Conservation (phyloP, 2,113 vertebrate genomes). For the Gasterosteus aculeatus region DNA sequence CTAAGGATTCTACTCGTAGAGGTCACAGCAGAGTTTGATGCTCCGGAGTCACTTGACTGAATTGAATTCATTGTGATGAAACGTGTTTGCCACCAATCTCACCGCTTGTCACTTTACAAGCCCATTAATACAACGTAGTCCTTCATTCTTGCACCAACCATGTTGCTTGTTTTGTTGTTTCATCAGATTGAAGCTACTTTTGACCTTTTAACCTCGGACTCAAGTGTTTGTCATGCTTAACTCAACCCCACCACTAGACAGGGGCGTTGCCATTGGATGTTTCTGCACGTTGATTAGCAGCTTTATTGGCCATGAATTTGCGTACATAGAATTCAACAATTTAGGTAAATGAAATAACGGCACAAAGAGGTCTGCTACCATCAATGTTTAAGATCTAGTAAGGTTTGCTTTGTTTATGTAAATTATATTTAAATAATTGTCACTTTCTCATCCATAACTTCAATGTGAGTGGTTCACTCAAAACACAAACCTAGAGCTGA, state of each 20-base stretch:
- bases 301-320: no score
- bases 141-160: neutral
- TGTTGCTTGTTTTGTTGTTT: neutral
- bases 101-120: neutral
- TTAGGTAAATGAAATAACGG: no score
- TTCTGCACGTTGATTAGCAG: neutral
- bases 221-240: neutral
- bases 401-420: no score
- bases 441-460: slow-evolving; percentile 30
- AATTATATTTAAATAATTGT: neutral
- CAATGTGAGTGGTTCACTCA: neutral
- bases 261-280: no score
- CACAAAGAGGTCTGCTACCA: no score
- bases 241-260: neutral
- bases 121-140: neutral
- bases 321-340: no score
- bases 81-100: neutral
- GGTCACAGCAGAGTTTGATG: neutral
- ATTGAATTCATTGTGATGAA: neutral
- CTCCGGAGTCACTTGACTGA: neutral
- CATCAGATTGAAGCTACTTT: neutral
- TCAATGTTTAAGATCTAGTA: no score
- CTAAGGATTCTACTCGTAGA: slow-evolving; percentile 7
- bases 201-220: neutral
- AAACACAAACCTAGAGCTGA: slow-evolving; percentile 21